A percentile compares a stretch with the other conserved stretches of the same genome.
Evolutionary conservation across 2,113 vertebrate species (phyloP).

Genomic region (Falcunculus frontatus): DNA sequence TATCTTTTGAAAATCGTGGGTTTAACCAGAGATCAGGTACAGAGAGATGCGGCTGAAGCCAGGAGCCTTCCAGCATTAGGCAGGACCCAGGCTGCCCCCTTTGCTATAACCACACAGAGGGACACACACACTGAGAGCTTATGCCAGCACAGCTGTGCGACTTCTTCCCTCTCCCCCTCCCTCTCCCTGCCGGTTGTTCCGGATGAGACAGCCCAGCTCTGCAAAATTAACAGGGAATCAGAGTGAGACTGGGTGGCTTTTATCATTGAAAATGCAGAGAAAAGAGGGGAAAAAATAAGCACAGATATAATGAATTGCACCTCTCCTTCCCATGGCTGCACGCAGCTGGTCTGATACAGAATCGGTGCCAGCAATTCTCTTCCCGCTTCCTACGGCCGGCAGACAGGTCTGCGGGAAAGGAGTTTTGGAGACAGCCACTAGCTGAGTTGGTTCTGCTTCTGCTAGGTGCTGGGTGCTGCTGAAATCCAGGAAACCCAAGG

Average conservation of each 20-base stretch:
- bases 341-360: not conserved
- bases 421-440: not conserved
- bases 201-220: not conserved
- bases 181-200: rapidly evolving
- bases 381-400: rapidly evolving
- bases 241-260: rapidly evolving
- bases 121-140: too few species aligned
- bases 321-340: not conserved
- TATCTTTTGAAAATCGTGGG: not conserved
- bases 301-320: not conserved
- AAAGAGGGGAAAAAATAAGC: not conserved
- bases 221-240: not conserved
- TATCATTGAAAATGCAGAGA: not conserved
- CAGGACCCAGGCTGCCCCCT: not conserved
- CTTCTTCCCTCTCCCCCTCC: not conserved
- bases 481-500: rapidly evolving
- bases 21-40: not conserved
- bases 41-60: not conserved
- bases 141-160: not conserved
- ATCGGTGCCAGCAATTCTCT: rapidly evolving
- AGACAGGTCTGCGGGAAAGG: not conserved
- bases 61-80: not conserved
- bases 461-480: not conserved
- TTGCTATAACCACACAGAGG: not conserved
- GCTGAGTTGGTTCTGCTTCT: not conserved